phyloP scores from a whole-genome alignment of 2,797 vertebrate species.

The Betta splendens region DNA sequence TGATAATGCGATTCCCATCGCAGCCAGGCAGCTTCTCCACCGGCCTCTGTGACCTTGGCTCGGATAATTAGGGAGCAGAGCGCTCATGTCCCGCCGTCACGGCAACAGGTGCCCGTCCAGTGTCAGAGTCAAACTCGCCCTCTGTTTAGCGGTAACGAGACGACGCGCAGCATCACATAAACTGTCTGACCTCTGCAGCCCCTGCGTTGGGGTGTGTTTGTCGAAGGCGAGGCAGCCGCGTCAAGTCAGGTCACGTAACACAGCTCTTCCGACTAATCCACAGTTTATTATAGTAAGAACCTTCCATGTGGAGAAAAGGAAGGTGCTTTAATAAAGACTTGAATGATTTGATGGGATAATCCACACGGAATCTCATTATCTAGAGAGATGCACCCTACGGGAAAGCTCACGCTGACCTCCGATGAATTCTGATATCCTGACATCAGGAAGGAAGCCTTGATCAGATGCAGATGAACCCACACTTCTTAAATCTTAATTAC shows the following conservation, averaged over 20 bases:
- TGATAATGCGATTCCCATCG: background rate
- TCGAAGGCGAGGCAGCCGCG: too few species aligned
- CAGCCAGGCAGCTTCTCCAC: background rate
- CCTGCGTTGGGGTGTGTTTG: background rate
- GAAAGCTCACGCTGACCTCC: background rate
- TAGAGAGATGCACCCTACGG: background rate
- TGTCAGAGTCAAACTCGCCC: too few species aligned
- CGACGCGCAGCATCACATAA: too few species aligned
- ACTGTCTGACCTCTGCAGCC: too few species aligned
- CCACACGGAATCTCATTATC: background rate
- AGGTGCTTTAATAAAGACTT: too few species aligned
- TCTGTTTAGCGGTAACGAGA: too few species aligned
- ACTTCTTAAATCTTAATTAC: background rate
- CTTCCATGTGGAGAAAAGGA: too few species aligned
- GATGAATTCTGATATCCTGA: background rate
- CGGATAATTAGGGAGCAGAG: background rate
- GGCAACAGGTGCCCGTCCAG: background rate
- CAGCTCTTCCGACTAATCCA: too few species aligned
- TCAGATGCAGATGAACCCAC: background rate
- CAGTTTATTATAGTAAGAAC: too few species aligned
- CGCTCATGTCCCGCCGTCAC: background rate
- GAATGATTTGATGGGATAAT: background rate
- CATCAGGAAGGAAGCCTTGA: too few species aligned
- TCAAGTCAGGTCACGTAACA: too few species aligned
- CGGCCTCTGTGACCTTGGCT: background rate